These are phyloP conservation scores for Lamprologus lemairii DNA, from an alignment of 2,113 vertebrate genomes.

Conservation along the genomic window DNA sequence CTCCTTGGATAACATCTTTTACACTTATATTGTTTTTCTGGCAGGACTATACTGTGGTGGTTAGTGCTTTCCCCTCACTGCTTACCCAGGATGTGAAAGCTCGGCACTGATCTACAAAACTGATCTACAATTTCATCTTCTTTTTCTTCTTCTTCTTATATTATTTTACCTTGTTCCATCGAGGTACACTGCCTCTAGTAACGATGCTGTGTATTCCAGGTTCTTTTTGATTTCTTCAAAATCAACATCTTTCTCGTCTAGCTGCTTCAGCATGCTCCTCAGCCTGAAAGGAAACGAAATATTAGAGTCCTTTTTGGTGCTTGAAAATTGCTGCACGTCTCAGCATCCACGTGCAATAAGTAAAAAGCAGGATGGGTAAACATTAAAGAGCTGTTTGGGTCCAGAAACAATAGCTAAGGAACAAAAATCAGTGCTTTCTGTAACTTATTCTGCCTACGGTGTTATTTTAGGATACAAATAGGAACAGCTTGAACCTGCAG, in stretches of 20 bases:
- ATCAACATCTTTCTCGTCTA: conserved; percentile 85
- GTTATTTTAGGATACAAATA: background rate
- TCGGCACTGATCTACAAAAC: background rate
- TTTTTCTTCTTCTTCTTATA: rapidly evolving
- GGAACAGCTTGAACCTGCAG: background rate
- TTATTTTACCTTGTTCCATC: conserved; percentile 79
- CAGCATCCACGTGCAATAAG: background rate
- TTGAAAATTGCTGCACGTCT: background rate
- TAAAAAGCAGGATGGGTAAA: rapidly evolving
- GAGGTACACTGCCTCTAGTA: conserved; percentile 86
- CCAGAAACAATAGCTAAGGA: background rate
- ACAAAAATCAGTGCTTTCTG: background rate
- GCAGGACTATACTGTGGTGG: background rate
- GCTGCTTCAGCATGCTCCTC: conserved; percentile 82
- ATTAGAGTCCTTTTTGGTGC: rapidly evolving
- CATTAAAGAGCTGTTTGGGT: background rate
- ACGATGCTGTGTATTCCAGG: conserved; percentile 82
- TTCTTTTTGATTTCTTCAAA: conserved; percentile 85
- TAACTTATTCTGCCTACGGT: background rate
- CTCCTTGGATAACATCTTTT: background rate
- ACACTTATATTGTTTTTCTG: background rate
- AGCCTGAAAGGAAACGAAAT: conserved; percentile 63
- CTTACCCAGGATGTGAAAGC: background rate
- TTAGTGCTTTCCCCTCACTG: rapidly evolving
- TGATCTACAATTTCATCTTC: rapidly evolving